Evolutionary conservation across 2,888 invertebrate species (phyloP).

Genomic region (Chrysotoxum bicinctum): DNA sequence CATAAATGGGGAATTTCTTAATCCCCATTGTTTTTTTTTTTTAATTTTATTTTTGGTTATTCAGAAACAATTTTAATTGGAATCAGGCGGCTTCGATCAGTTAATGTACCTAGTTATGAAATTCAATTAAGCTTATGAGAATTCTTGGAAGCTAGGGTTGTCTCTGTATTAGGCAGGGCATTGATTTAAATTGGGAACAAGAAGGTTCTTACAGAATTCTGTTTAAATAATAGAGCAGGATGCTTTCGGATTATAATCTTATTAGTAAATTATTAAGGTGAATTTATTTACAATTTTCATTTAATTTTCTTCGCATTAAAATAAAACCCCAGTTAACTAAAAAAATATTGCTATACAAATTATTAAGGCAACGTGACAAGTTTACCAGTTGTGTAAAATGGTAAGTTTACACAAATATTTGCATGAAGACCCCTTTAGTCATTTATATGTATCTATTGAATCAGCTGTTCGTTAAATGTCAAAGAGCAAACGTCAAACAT

Average conservation of each 20-base stretch:
- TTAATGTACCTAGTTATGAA: conserved; percentile 31
- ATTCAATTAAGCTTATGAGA: conserved; percentile 41
- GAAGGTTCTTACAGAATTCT: not conserved
- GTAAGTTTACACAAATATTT: no score
- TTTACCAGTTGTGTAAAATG: no score
- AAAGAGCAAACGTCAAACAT: no score
- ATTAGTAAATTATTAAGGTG: no score
- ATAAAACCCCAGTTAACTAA: no score
- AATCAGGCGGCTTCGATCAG: conserved; percentile 37
- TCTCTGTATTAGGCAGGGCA: not conserved
- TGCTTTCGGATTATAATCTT: not conserved
- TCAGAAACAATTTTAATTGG: conserved; percentile 68
- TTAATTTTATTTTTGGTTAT: conserved; percentile 58
- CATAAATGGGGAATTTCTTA: conserved; percentile 70
- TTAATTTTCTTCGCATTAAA: no score
- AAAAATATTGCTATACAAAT: no score
- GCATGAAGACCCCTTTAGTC: no score
- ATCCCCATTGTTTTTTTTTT: conserved; percentile 32
- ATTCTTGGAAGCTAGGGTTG: conserved; percentile 18
- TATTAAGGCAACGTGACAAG: no score
- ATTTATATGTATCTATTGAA: no score
- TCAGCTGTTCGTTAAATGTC: no score
- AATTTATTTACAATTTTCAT: no score
- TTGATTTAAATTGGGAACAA: not conserved
- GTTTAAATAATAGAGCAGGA: not conserved